These are phyloP conservation scores for Marcusenius ussheri DNA, from an alignment of 2,113 vertebrate genomes.

Conservation along the genomic window DNA sequence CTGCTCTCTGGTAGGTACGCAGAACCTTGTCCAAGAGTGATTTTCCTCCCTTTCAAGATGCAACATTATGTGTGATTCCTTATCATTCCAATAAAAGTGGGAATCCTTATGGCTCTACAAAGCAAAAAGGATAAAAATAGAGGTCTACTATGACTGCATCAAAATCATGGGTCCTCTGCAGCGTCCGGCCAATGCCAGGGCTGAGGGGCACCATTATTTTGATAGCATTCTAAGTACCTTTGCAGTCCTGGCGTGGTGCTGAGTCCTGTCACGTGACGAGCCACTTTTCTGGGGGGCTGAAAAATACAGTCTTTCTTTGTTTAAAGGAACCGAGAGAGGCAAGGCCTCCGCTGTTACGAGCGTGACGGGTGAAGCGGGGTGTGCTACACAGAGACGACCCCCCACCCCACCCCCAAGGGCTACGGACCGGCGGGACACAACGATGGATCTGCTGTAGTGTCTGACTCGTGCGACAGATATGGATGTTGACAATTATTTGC, in stretches of 20 bases:
- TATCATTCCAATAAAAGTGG: neutral
- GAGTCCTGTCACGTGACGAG: constrained; percentile 51
- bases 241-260: constrained; percentile 39
- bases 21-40: neutral
- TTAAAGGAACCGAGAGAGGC: constrained; percentile 44
- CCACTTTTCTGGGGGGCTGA: constrained; percentile 57
- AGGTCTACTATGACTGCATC: constrained; percentile 41
- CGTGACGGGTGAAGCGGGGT: constrained; percentile 25
- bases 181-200: constrained; percentile 45
- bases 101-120: constrained; percentile 15
- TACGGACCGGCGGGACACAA: constrained; percentile 17
- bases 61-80: neutral
- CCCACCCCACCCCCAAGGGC: neutral
- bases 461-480: constrained; percentile 7
- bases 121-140: constrained; percentile 40
- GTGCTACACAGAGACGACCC: constrained; percentile 15
- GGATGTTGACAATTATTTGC: constrained; percentile 14
- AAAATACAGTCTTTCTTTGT: constrained; percentile 61
- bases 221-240: constrained; percentile 46
- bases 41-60: neutral
- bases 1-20: neutral
- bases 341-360: constrained; percentile 41
- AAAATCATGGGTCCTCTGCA: constrained; percentile 48
- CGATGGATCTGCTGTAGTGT: constrained; percentile 12
- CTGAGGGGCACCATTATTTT: constrained; percentile 45